Evolutionary conservation across 2,113 vertebrate species (phyloP).

Genomic region (Urocolius indicus): DNA sequence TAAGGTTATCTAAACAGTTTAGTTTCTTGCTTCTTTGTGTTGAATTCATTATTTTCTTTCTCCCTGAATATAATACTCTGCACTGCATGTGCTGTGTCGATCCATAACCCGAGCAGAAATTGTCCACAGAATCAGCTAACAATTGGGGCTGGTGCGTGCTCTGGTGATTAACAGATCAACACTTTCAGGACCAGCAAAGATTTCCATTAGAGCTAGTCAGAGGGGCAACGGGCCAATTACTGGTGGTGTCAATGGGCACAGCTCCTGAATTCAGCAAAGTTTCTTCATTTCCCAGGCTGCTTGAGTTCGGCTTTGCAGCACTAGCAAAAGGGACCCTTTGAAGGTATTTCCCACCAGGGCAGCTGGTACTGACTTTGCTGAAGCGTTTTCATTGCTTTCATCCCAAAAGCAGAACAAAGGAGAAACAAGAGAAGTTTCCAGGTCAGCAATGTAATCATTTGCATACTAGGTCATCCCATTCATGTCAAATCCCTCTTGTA

Average conservation of each 20-base stretch:
- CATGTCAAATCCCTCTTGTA: not conserved
- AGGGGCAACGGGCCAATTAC: not conserved
- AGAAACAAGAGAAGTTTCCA: slow-evolving; percentile 44
- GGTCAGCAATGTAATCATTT: not conserved
- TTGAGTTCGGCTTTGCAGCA: not conserved
- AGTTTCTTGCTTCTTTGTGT: slow-evolving; percentile 31
- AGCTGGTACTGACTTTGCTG: slow-evolving; percentile 27
- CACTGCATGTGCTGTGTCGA: fast-evolving
- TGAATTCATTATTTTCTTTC: slow-evolving; percentile 57
- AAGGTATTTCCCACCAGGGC: slow-evolving; percentile 41
- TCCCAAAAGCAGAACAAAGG: slow-evolving; percentile 31
- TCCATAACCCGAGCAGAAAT: not conserved
- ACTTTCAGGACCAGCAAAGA: not conserved
- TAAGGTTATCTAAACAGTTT: slow-evolving; percentile 65
- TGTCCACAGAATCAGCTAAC: not conserved
- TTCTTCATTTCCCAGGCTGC: not conserved
- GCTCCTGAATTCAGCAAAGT: not conserved
- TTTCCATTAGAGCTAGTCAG: not conserved
- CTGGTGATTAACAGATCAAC: slow-evolving; percentile 9
- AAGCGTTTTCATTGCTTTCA: slow-evolving; percentile 24
- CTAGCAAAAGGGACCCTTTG: slow-evolving; percentile 29
- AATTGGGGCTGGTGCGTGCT: fast-evolving
- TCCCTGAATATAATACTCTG: not conserved
- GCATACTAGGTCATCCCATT: slow-evolving; percentile 49
- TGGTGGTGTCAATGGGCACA: not conserved